Conservation (phyloP, 2,797 vertebrate genomes). For the Bradypus variegatus region DNA sequence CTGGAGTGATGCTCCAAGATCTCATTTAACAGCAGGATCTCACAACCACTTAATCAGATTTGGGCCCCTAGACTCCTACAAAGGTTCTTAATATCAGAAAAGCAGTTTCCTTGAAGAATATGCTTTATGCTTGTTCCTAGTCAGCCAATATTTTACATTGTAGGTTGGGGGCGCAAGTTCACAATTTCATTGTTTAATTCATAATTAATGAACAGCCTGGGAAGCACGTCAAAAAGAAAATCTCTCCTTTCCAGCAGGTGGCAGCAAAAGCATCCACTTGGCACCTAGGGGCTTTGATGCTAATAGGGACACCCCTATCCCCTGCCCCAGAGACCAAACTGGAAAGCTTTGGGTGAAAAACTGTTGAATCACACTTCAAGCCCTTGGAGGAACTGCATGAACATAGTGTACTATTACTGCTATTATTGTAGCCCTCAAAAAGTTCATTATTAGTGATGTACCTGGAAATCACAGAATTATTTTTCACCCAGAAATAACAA, state of each 20-base stretch:
- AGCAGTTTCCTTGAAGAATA: background rate
- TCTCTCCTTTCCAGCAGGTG: constrained; percentile 36
- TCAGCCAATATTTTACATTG: background rate
- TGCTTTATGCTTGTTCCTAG: background rate
- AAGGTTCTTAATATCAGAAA: constrained; percentile 5
- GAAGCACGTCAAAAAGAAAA: constrained; percentile 43
- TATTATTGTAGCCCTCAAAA: background rate
- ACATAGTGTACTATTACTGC: background rate
- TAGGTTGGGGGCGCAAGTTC: constrained; percentile 22
- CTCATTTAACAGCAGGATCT: constrained; percentile 48
- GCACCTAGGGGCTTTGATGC: background rate
- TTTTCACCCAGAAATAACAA: constrained; percentile 6
- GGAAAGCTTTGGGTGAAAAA: background rate
- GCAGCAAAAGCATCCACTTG: constrained; percentile 19
- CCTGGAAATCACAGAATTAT: background rate
- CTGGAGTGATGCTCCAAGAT: background rate
- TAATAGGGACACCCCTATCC: too few species aligned
- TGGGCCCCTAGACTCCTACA: constrained; percentile 17
- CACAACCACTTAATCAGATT: constrained; percentile 51
- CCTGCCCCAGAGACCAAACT: background rate
- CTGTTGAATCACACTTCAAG: background rate
- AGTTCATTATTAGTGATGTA: background rate
- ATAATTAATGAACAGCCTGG: constrained; percentile 65
- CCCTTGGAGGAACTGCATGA: background rate
- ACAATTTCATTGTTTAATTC: constrained; percentile 50